Percentiles rank a stretch among this genome's conserved stretches.
These are phyloP conservation scores for Acronicta leporina DNA, from an alignment of 2,888 invertebrate genomes.

Conservation along the genomic window DNA sequence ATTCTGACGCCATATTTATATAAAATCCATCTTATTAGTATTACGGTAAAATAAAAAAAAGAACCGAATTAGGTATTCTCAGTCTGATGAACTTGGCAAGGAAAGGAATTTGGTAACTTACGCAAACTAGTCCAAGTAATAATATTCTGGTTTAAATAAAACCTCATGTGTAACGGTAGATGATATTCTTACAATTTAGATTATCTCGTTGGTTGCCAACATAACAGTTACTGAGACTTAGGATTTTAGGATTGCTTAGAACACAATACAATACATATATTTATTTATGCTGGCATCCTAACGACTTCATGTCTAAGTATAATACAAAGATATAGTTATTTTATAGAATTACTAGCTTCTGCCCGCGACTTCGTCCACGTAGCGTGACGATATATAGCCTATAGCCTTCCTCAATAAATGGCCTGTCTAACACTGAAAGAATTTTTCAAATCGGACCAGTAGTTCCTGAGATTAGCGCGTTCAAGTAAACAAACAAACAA, in stretches of 20 bases:
- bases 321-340: too few relatives aligned
- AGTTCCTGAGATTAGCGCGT: too few relatives aligned
- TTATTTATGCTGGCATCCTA: conserved; percentile 43
- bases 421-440: too few relatives aligned
- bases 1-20: neutral
- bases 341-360: too few relatives aligned
- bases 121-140: conserved; percentile 4
- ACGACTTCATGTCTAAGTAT: conserved; percentile 17
- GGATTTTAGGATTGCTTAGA: conserved; percentile 3
- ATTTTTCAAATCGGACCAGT: too few relatives aligned
- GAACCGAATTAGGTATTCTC: neutral
- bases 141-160: conserved; percentile 2
- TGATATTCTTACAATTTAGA: conserved; percentile 25
- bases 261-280: conserved; percentile 13
- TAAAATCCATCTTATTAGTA: neutral
- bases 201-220: conserved; percentile 17
- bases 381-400: too few relatives aligned
- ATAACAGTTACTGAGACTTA: conserved; percentile 1
- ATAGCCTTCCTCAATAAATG: too few relatives aligned
- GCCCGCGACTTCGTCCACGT: too few relatives aligned
- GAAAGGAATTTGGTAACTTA: neutral
- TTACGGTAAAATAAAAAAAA: neutral
- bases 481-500: too few relatives aligned
- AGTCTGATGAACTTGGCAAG: neutral
- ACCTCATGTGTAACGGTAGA: conserved; percentile 8